Evolutionary conservation across 1,140 invertebrate species (phyloP).

Genomic region (Pogonognathellus flavescens): DNA sequence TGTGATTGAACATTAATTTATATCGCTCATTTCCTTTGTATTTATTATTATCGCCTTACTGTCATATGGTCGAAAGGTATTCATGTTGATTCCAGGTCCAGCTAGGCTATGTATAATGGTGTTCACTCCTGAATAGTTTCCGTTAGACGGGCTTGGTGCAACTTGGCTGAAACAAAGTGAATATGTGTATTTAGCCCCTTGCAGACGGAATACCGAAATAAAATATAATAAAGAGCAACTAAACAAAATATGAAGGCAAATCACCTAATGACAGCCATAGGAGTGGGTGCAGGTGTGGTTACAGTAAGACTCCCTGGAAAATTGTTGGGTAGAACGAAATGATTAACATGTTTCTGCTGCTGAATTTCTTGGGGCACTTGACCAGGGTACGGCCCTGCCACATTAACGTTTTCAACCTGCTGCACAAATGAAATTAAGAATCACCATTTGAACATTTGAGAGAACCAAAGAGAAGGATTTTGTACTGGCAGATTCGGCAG

Average conservation of each 20-base stretch:
- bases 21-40: no score
- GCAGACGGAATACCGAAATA: no score
- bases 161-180: neutral
- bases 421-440: neutral
- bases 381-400: conserved; percentile 40
- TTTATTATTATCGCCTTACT: no score
- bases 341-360: conserved; percentile 47
- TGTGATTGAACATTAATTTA: no score
- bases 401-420: conserved; percentile 54
- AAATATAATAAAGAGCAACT: neutral
- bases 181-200: no score
- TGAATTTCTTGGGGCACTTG: neutral
- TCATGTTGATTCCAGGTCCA: conserved; percentile 47
- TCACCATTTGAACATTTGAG: neutral
- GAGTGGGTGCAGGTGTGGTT: conserved; percentile 43
- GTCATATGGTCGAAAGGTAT: conserved; percentile 47
- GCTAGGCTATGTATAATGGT: conserved; percentile 71
- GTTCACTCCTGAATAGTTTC: conserved; percentile 77
- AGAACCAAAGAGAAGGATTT: no score
- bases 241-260: neutral
- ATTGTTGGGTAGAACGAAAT: conserved; percentile 49
- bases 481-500: no score
- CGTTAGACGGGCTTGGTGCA: neutral
- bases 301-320: conserved; percentile 39
- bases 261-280: conserved; percentile 51